A percentile compares a stretch with the other conserved stretches of the same genome.
Evolutionary conservation across 2,888 invertebrate genomes (phyloP).

Genomic region (Tribolium freemani): DNA sequence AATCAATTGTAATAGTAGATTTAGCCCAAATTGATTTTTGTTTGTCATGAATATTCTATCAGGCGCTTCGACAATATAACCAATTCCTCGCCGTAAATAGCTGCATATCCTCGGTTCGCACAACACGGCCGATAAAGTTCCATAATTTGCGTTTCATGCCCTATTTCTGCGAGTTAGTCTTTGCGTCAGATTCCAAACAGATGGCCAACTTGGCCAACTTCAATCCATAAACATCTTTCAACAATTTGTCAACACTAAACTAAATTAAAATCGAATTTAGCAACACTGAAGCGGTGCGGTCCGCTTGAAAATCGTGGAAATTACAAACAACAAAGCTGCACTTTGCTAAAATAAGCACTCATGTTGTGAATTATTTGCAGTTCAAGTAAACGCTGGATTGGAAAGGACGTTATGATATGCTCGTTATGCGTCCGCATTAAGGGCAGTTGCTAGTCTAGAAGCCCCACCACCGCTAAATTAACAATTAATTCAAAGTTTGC

Average conservation of each 20-base stretch:
- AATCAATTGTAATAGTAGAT: slow-evolving; percentile 31
- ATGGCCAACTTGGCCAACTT: slow-evolving; percentile 8
- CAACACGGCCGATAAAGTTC: slow-evolving; percentile 36
- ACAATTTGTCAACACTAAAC: slow-evolving; percentile 10
- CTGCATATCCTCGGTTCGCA: slow-evolving; percentile 30
- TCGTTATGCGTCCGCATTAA: slow-evolving; percentile 33
- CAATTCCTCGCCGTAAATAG: slow-evolving; percentile 37
- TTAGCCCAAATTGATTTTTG: slow-evolving; percentile 35
- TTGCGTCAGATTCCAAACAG: slow-evolving; percentile 16
- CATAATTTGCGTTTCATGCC: slow-evolving; percentile 34
- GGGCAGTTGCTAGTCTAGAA: slow-evolving; percentile 24
- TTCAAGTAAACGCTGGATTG: slow-evolving; percentile 27
- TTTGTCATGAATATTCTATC: slow-evolving; percentile 37
- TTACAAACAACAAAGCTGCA: slow-evolving; percentile 35
- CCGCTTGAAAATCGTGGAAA: slow-evolving; percentile 27
- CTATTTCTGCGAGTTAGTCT: slow-evolving; percentile 23
- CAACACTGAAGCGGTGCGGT: slow-evolving; percentile 21
- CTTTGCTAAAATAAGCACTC: slow-evolving; percentile 35
- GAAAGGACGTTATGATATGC: slow-evolving; percentile 35
- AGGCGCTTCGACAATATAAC: slow-evolving; percentile 32
- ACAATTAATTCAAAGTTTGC: slow-evolving; percentile 36
- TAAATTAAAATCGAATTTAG: slow-evolving; percentile 30
- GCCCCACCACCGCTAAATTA: slow-evolving; percentile 17
- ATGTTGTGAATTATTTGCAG: slow-evolving; percentile 38
- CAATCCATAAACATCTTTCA: slow-evolving; percentile 5